phyloP scores from a whole-genome alignment of 2,113 vertebrate species.

The Bos taurus region ARS-UCD2.0 NC_037329.1:52523501-52524000 shows the following conservation, averaged over 20 bases:
- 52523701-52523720: background rate
- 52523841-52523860: slow-evolving; percentile 21
- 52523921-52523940: background rate
- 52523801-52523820: slow-evolving; percentile 25
- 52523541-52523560: slow-evolving; percentile 31
- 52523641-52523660: background rate
- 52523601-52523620: slow-evolving; percentile 8
- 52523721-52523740: slow-evolving; percentile 32
- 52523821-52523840: background rate
- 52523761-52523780: background rate
- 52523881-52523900: background rate
- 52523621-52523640: background rate
- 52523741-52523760: background rate
- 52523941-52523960: background rate
- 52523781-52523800: background rate
- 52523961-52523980: background rate
- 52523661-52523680: background rate
- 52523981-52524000: background rate
- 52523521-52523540: background rate
- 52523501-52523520: slow-evolving; percentile 24
- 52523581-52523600: background rate
- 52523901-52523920: background rate
- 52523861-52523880: background rate
- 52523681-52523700: background rate
- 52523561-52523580: background rate